phyloP scores from a whole-genome alignment of 2,113 vertebrate species.

The Muntiacus reevesi region DNA sequence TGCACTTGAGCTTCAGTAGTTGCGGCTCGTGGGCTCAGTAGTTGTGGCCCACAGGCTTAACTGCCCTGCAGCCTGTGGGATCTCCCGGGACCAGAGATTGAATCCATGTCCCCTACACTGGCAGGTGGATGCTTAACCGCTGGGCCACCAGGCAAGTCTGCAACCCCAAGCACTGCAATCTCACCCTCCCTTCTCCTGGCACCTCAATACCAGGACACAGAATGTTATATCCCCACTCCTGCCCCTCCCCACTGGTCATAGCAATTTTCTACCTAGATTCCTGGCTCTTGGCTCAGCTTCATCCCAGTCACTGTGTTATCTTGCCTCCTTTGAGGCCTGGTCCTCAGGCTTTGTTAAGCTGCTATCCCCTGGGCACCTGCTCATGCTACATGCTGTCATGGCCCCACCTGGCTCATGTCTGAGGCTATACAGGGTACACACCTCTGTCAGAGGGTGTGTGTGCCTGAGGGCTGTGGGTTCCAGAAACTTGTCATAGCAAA shows the following conservation, averaged over 20 bases:
- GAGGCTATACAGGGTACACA: neutral
- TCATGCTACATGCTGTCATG: fast-evolving
- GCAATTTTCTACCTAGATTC: neutral
- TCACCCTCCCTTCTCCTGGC: neutral
- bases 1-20: neutral
- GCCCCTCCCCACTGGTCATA: neutral
- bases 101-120: neutral
- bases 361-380: neutral
- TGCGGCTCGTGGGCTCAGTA: neutral
- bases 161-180: neutral
- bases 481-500: neutral
- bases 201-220: neutral
- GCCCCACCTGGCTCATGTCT: neutral
- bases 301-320: neutral
- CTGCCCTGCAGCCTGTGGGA: neutral
- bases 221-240: neutral
- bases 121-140: neutral
- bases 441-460: neutral
- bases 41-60: neutral
- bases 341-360: neutral
- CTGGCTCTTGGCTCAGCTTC: neutral
- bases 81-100: neutral
- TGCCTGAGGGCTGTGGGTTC: neutral
- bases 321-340: neutral
- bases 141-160: neutral